Conservation (phyloP, 2,888 invertebrate genomes). For the Calameuta pallipes region DNA sequence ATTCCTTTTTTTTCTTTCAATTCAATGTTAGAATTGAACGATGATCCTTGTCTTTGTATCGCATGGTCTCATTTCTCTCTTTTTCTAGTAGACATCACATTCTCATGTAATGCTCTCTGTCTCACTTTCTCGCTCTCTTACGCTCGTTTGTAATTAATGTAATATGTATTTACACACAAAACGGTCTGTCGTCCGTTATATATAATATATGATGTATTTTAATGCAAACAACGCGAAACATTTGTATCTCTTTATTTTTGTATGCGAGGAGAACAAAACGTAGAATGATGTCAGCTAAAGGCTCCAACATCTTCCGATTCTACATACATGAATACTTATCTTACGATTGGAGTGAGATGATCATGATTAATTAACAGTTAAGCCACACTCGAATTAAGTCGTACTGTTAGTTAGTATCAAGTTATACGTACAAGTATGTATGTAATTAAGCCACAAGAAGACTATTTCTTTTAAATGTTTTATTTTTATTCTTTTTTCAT, state of each 20-base stretch:
- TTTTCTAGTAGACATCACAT: background rate
- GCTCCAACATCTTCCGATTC: background rate
- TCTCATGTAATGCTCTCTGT: background rate
- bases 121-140: background rate
- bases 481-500: background rate
- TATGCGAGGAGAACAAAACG: background rate
- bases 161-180: background rate
- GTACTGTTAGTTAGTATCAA: background rate
- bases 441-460: background rate
- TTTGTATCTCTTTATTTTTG: background rate
- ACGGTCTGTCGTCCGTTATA: background rate
- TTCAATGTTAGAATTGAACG: background rate
- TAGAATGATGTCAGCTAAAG: background rate
- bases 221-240: background rate
- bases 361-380: background rate
- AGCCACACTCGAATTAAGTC: background rate
- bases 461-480: slow-evolving; percentile 12
- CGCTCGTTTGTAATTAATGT: background rate
- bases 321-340: background rate
- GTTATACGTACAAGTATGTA: background rate
- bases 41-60: background rate
- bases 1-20: background rate
- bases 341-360: background rate
- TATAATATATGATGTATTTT: background rate
- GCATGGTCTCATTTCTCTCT: background rate